Conservation (phyloP, 2,113 vertebrate genomes). For the Leptodactylus fuscus region DNA sequence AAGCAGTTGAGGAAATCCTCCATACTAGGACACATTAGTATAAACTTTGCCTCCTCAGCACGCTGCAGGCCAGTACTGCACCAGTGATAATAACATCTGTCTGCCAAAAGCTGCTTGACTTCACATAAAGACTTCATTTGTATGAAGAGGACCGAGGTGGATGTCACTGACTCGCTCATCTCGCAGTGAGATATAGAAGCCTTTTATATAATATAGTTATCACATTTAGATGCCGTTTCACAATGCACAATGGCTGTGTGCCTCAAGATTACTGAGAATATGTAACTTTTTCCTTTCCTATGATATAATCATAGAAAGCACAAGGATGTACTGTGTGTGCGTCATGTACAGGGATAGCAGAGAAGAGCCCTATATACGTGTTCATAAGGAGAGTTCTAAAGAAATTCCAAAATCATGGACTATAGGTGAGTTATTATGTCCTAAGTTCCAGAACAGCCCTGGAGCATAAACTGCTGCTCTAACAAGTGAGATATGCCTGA, state of each 20-base stretch:
- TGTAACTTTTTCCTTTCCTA: background rate
- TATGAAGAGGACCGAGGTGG: background rate
- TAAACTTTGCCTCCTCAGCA: background rate
- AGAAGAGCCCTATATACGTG: too few relatives aligned
- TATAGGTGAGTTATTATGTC: too few relatives aligned
- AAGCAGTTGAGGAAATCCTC: background rate
- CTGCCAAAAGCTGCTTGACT: constrained; percentile 3
- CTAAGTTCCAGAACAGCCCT: background rate
- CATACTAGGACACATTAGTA: background rate
- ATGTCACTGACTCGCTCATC: constrained; percentile 10
- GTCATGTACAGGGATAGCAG: too few relatives aligned
- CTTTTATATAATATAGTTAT: background rate
- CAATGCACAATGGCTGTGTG: background rate
- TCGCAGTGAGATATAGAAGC: background rate
- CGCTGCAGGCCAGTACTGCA: background rate
- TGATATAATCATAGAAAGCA: background rate
- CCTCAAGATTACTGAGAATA: background rate
- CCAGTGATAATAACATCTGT: background rate
- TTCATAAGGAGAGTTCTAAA: too few relatives aligned
- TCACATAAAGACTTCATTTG: constrained; percentile 36
- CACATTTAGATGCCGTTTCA: constrained; percentile 13
- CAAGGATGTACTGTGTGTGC: too few relatives aligned
- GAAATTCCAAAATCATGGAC: too few relatives aligned
- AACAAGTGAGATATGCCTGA: background rate
- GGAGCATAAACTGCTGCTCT: background rate